Evolutionary conservation across 2,113 vertebrate species (phyloP).

Genomic region (Microcebus griseorufus): DNA sequence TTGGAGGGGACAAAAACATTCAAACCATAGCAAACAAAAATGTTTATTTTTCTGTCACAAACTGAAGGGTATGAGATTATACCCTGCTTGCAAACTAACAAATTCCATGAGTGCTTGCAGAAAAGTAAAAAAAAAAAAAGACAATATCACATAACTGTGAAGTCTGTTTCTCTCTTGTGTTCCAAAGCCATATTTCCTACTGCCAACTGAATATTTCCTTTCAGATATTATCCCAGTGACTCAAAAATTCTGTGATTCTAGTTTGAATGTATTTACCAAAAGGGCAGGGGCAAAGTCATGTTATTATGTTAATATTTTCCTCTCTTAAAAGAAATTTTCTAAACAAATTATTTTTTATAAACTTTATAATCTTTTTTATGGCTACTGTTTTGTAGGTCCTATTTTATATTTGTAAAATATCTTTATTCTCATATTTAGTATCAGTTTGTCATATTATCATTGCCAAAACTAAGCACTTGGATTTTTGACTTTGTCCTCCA

Average conservation of each 20-base stretch:
- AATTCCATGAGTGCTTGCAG: not conserved
- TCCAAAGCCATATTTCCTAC: not conserved
- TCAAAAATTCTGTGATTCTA: not conserved
- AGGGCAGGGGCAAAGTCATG: not conserved
- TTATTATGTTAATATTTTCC: not conserved
- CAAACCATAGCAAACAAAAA: not conserved
- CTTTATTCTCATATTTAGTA: not conserved
- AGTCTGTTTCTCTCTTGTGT: not conserved
- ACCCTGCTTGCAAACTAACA: not conserved
- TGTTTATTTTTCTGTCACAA: not conserved
- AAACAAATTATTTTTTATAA: not conserved
- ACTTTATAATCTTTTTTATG: not conserved
- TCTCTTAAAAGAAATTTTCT: not conserved
- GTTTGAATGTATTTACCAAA: not conserved
- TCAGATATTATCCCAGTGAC: not conserved
- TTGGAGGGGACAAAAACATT: not conserved
- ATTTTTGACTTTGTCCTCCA: not conserved
- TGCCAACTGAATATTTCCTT: not conserved
- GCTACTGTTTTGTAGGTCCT: not conserved
- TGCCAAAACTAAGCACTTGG: not conserved
- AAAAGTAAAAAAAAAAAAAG: not conserved
- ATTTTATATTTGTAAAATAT: not conserved
- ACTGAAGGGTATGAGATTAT: not conserved
- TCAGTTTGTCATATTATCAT: not conserved
- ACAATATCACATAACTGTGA: not conserved